A percentile compares a stretch with the other conserved stretches of the same genome.
Conservation (phyloP, 2,888 invertebrate genomes). For the Idaea biselata region DNA sequence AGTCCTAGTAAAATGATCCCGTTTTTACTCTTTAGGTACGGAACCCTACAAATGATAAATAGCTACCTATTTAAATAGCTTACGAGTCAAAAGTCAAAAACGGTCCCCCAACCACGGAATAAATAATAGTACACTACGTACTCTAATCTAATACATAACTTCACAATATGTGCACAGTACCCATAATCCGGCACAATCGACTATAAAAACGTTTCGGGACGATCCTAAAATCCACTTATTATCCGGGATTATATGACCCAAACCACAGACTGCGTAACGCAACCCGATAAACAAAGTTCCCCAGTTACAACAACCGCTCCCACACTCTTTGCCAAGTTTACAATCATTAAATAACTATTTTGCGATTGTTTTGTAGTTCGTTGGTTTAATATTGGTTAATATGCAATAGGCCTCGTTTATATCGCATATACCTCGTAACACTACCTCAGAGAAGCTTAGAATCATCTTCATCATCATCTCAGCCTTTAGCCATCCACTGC, state of each 20-base stretch:
- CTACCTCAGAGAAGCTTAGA: no score
- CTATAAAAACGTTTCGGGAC: constrained; percentile 13
- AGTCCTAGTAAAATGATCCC: no score
- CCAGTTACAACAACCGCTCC: constrained; percentile 40
- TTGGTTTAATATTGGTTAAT: constrained; percentile 11
- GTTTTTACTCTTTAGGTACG: no score
- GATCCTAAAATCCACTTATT: constrained; percentile 31
- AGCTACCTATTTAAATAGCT: no score
- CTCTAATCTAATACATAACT: neutral
- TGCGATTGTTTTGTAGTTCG: constrained; percentile 27
- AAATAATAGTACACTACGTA: no score
- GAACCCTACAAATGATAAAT: no score
- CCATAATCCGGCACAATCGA: neutral
- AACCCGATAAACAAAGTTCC: constrained; percentile 37
- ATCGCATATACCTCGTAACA: no score
- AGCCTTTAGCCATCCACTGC: no score
- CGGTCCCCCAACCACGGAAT: no score
- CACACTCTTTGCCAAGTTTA: constrained; percentile 45
- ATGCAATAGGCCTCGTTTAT: neutral
- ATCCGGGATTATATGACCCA: constrained; percentile 43
- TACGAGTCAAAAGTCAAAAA: no score
- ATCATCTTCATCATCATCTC: no score
- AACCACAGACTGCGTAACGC: constrained; percentile 38
- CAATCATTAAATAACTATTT: constrained; percentile 40
- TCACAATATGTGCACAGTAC: neutral